Percentiles rank a stretch among this genome's conserved stretches.
These are phyloP conservation scores for Antennarius maculatus DNA, from an alignment of 2,797 vertebrate genomes.

Conservation along the genomic window DNA sequence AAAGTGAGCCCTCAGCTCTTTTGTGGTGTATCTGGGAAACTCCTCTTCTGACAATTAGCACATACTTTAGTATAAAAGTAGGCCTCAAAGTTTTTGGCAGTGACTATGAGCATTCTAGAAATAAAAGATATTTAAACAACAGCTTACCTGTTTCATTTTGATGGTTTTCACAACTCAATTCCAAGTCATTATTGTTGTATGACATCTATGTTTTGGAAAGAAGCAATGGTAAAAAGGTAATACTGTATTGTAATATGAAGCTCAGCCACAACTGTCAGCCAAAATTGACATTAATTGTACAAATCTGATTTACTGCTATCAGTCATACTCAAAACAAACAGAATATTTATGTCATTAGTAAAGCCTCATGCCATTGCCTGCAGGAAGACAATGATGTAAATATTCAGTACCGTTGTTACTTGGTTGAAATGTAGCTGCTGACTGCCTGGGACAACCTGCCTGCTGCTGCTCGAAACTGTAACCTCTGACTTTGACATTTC, in stretches of 20 bases:
- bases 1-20: slow-evolving; percentile 91
- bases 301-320: slow-evolving; percentile 33
- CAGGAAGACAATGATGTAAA: slow-evolving; percentile 31
- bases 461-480: slow-evolving; percentile 72
- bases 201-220: slow-evolving; percentile 61
- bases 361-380: slow-evolving; percentile 19
- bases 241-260: background rate
- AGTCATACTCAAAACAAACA: slow-evolving; percentile 1
- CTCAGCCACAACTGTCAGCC: background rate
- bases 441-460: slow-evolving; percentile 76
- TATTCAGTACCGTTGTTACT: slow-evolving; percentile 82
- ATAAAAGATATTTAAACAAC: background rate
- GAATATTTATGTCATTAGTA: slow-evolving; percentile 31
- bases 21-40: slow-evolving; percentile 87
- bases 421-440: slow-evolving; percentile 78
- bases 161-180: slow-evolving; percentile 77
- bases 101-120: background rate
- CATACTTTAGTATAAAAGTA: slow-evolving; percentile 22
- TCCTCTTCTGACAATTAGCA: slow-evolving; percentile 81
- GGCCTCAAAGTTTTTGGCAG: slow-evolving; percentile 2
- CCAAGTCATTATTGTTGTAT: slow-evolving; percentile 59
- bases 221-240: slow-evolving; percentile 14
- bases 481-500: slow-evolving; percentile 81
- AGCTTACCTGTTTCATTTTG: slow-evolving; percentile 75
- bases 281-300: slow-evolving; percentile 22